Conservation (phyloP, 2,888 invertebrate genomes). For the Pardosa pseudoannulata region DNA sequence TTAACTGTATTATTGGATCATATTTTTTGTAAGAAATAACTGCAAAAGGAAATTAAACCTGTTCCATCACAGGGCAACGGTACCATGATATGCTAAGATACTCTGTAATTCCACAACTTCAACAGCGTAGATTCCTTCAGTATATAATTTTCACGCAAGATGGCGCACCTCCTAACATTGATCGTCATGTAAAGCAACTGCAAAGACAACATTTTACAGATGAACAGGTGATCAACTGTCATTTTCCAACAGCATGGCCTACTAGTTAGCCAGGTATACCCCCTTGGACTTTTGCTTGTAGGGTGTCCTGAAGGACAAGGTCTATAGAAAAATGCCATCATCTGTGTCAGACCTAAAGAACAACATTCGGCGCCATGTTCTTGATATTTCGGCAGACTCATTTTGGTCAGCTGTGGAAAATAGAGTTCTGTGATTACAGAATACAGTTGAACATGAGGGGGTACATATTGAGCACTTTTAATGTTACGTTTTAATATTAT, state of each 20-base stretch:
- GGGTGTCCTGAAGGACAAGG: slow-evolving; percentile 9
- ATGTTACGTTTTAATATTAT: too few relatives aligned
- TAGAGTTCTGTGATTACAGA: too few relatives aligned
- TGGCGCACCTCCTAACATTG: not conserved
- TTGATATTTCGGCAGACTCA: too few relatives aligned
- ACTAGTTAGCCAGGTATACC: not conserved
- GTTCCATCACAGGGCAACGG: slow-evolving; percentile 9
- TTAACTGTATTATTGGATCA: not conserved
- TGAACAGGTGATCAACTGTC: not conserved
- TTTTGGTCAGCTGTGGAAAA: too few relatives aligned
- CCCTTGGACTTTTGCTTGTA: not conserved
- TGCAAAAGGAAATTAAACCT: not conserved
- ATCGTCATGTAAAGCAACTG: not conserved
- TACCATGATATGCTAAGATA: too few relatives aligned
- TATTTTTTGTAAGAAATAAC: not conserved
- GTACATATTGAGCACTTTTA: too few relatives aligned
- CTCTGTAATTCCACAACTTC: too few relatives aligned
- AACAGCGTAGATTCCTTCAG: not conserved
- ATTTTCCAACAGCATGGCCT: slow-evolving; percentile 3
- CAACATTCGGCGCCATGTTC: too few relatives aligned
- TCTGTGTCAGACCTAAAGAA: slow-evolving; percentile 18
- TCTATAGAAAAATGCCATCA: slow-evolving; percentile 3
- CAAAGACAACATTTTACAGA: slow-evolving; percentile 1
- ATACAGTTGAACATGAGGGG: too few relatives aligned
- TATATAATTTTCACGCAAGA: slow-evolving; percentile 4